Evolutionary conservation across 2,797 vertebrate species (phyloP), one percentile per base, ranked within the genome.

Genomic region (Lutjanus campechanus): DNA sequence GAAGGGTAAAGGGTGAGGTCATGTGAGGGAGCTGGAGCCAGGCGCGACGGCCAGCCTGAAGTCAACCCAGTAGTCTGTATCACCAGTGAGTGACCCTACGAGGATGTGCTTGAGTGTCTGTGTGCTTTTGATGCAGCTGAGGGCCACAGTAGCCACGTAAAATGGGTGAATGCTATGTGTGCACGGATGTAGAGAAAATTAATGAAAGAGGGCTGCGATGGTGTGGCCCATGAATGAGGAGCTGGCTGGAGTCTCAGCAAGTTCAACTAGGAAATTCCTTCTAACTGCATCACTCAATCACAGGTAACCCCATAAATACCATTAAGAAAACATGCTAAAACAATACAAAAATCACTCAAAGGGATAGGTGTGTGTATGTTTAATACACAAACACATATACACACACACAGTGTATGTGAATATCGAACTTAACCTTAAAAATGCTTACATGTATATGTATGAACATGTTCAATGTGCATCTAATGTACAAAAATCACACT

Each of bases 21-120:
- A 94, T 95, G 76, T 92, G 92, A 89, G 91, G 75, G 83, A 91
- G 85, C 76, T 88, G 79, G 93, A 94, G 91, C 90, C 93, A 91
- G 92, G 93, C 87, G 84, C 90, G 63, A 81, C 20, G 13, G 75
- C 73, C 76, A 84, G 88, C 72, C 82, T 82, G 59, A 89, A 68
- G 81, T 86, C 77, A 81, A 78, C 84, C 69, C 77, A 72, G 73
- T 46, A 8, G 73, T 82, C 77, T 73, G 77, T n/a, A 74, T 75
- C 50, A 60, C 53, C 53, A 73, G 20, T 7, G 73, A 44, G 53
- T 67, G 63, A 62, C 67, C 62, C 71, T 66, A 53, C 44, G 64
- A 49, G 63, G 55, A 67, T 41, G 69, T 54, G 54, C 40, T 41
- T 51, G 22, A 69, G 77, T 79, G 55, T 76, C 25, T 76, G 40